Base-by-base conservation (phyloP, 2,888 invertebrate species). In the Deilephila elpenor region DNA sequence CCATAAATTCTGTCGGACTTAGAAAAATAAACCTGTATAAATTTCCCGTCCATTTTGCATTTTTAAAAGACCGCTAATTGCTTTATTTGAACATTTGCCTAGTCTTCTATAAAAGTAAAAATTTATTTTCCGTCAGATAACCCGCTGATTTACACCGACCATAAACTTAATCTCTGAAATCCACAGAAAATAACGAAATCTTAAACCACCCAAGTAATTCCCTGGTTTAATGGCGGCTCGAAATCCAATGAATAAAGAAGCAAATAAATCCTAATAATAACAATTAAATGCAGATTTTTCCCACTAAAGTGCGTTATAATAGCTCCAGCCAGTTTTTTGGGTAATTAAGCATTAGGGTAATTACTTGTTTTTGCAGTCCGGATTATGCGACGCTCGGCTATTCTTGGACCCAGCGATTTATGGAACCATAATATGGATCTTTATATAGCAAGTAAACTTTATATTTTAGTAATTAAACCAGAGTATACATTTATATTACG, bases 331-430 rank as follows among this genome's bases (percentile, higher is more conserved):
- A 25, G 71, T 74, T 75, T 75, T 60, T 32, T 59, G 74, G 75
- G 75, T 74, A 80, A 80, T 83, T 82, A 83, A 77, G 78, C 78
- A 78, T 80, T 78, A 78, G 73, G 73, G 72, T 81, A 83, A 84
- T 84, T 81, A 84, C 80, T 79, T 80, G 81, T 81, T 81, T 82
- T 84, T 83, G 67, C 44, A 3, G 8, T 5, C 14, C 19, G 44
- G 17, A 25, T 67, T 67, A 67, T 51, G 51, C 20, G 67, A 67
- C 25, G 20, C 25, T 20, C 59, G 11, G 25, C 17, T 62, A 34
- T 62, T 51, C 44, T 44, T 51, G 5, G 44, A n/a, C n/a, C 53
- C 17, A 56, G 11, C 8, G 3, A 67, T 14, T 56, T 56, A 51
- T 44, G 11, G 29, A 14, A 25, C 60, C 8, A 44, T 44, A 44